Percentiles rank a stretch among this genome's conserved stretches.
Conservation (phyloP, 2,113 vertebrate species). For the Lamprologus sp. region DNA sequence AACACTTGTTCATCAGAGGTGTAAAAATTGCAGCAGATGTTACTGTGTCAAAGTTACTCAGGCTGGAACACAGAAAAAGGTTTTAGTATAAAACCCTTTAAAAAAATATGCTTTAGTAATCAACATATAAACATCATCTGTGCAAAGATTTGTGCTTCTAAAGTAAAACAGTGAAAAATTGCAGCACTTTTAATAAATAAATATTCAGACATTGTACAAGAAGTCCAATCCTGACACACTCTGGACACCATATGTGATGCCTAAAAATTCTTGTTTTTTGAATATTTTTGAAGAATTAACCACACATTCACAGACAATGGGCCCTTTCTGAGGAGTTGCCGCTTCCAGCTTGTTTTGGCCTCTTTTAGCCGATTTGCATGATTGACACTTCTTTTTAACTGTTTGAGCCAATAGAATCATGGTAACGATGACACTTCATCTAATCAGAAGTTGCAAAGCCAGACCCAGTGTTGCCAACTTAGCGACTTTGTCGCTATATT, state of each 20-base stretch:
- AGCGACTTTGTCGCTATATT: too few species aligned
- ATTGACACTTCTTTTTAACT: accelerated
- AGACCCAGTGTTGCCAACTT: too few species aligned
- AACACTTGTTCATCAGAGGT: background rate
- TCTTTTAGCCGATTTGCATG: background rate
- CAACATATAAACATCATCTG: background rate
- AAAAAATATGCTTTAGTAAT: background rate
- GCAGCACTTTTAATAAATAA: background rate
- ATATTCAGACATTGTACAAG: background rate
- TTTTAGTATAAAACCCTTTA: background rate
- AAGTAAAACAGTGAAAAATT: background rate
- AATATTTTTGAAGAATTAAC: background rate
- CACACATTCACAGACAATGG: background rate
- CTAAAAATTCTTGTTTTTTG: background rate
- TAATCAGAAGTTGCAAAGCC: background rate
- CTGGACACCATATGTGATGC: background rate
- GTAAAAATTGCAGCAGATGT: background rate
- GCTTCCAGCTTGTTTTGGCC: background rate
- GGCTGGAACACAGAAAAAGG: background rate
- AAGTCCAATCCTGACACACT: background rate
- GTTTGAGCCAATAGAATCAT: background rate
- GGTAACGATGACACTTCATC: background rate
- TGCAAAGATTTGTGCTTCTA: background rate
- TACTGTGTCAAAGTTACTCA: background rate
- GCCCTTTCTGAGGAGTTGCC: background rate